Evolutionary conservation across 2,113 vertebrate genomes (phyloP).

Genomic region (Gymnogyps californianus): DNA sequence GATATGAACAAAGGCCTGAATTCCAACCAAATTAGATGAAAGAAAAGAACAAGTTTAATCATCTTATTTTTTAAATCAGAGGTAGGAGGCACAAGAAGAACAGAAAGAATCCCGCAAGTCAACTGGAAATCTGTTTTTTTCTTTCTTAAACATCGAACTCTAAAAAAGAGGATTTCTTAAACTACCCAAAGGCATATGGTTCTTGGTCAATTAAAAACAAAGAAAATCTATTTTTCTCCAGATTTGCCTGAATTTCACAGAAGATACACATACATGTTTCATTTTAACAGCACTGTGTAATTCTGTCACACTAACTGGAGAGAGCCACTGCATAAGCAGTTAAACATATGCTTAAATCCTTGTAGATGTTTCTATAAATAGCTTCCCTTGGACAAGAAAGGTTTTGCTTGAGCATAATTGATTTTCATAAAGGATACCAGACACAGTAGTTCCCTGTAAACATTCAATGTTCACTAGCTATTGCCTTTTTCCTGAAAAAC

Average conservation of each 20-base stretch:
- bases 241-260: neutral
- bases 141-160: neutral
- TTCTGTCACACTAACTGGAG: neutral
- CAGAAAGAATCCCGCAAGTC: neutral
- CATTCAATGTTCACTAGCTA: neutral
- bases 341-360: neutral
- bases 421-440: neutral
- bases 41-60: neutral
- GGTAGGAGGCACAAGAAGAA: neutral
- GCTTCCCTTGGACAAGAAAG: neutral
- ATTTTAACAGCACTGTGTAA: neutral
- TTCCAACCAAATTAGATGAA: neutral
- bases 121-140: neutral
- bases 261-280: neutral
- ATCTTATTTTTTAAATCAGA: neutral
- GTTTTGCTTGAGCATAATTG: neutral
- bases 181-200: fast-evolving
- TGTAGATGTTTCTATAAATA: neutral
- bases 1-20: neutral
- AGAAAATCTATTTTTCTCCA: neutral
- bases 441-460: neutral
- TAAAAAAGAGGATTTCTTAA: neutral
- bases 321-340: neutral
- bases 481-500: neutral
- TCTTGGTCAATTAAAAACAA: neutral